phyloP scores from a whole-genome alignment of 92 coral and sea anemone species.

The Diadumene lineata region DNA sequence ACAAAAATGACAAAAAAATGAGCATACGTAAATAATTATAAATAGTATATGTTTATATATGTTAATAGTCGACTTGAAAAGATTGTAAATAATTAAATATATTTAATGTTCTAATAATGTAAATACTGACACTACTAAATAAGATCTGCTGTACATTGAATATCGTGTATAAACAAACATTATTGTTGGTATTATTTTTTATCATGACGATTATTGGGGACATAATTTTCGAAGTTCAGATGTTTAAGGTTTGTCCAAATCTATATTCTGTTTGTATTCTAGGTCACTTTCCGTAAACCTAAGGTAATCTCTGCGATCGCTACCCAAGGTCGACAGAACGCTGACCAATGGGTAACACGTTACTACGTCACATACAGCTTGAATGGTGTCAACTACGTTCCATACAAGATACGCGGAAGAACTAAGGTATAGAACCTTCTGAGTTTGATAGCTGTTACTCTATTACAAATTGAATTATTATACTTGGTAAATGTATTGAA shows the following conservation, averaged over 20 bases:
- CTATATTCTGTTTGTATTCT: neutral
- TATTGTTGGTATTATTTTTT: neutral
- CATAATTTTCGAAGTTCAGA: too few relatives aligned
- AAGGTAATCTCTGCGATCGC: conserved; percentile 40
- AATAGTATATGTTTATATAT: too few relatives aligned
- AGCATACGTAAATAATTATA: too few relatives aligned
- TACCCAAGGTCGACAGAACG: conserved; percentile 53
- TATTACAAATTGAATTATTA: neutral
- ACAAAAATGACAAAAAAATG: too few relatives aligned
- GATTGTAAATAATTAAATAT: too few relatives aligned
- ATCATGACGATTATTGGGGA: too few relatives aligned
- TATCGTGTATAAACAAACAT: too few relatives aligned
- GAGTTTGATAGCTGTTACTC: neutral
- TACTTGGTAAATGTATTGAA: neutral
- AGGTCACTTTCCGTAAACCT: conserved; percentile 36
- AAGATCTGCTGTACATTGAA: neutral
- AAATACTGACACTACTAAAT: neutral
- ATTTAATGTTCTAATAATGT: too few relatives aligned
- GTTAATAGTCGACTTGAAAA: too few relatives aligned
- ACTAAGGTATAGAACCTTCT: conserved; percentile 31
- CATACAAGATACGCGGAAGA: conserved; percentile 31
- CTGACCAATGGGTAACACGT: conserved; percentile 48
- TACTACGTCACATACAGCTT: conserved; percentile 47
- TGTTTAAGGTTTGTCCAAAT: too few relatives aligned
- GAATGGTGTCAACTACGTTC: conserved; percentile 35